Conservation (phyloP, 2,113 vertebrate genomes). For the Phylloscopus trochilus region DNA sequence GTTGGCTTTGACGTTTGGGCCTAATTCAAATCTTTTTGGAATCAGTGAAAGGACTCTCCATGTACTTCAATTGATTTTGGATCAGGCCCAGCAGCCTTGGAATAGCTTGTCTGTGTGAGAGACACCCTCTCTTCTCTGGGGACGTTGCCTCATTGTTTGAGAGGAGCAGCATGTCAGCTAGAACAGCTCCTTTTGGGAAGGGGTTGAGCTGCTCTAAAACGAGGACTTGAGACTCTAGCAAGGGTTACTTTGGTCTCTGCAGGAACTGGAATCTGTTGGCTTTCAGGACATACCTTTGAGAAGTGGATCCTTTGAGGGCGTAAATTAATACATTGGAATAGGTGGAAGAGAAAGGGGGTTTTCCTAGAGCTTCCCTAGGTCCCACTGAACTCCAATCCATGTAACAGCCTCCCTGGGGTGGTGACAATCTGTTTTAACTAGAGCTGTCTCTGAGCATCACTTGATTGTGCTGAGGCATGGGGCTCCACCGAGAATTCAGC, state of each 20-base stretch:
- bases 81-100: not conserved
- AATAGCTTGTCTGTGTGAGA: not conserved
- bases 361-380: not conserved
- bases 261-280: not conserved
- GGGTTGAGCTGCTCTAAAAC: not conserved
- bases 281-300: not conserved
- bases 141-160: not conserved
- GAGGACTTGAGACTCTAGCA: not conserved
- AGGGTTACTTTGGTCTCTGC: not conserved
- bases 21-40: constrained; percentile 35
- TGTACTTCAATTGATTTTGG: constrained; percentile 39
- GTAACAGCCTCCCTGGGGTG: not conserved
- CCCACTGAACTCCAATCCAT: not conserved
- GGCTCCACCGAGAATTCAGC: not conserved
- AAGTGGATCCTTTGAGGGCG: not conserved
- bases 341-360: not conserved
- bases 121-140: constrained; percentile 18
- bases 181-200: not conserved
- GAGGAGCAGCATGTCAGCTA: not conserved
- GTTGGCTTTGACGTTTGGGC: constrained; percentile 38
- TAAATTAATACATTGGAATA: not conserved
- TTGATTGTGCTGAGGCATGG: constrained; percentile 34
- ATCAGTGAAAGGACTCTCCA: not conserved
- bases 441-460: constrained; percentile 23
- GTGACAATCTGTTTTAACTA: constrained; percentile 14